Conservation (phyloP, 2,888 invertebrate genomes). For the Amphipoea oculea region DNA sequence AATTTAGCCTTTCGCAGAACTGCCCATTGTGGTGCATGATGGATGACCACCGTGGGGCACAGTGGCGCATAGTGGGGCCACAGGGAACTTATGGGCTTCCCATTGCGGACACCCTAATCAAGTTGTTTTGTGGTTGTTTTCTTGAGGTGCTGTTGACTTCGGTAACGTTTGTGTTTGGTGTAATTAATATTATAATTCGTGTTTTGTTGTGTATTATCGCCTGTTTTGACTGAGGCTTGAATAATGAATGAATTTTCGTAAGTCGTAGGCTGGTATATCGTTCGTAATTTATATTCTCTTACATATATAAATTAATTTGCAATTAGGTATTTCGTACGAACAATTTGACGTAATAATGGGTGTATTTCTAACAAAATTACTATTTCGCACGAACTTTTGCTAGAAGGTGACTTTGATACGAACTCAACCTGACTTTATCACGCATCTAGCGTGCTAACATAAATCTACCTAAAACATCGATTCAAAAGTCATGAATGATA, state of each 20-base stretch:
- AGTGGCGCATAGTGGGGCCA: conserved; percentile 50
- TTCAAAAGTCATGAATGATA: not conserved
- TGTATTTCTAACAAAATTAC: not conserved
- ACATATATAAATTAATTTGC: not conserved
- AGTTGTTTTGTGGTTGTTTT: conserved; percentile 48
- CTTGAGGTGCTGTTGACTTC: conserved; percentile 24
- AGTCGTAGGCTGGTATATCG: not conserved
- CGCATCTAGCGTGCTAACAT: not conserved
- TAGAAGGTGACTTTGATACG: conserved; percentile 13
- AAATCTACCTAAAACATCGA: not conserved
- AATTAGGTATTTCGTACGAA: not conserved
- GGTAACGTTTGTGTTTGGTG: not conserved
- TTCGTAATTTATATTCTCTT: conserved; percentile 13
- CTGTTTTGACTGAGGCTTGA: conserved; percentile 2
- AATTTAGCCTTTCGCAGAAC: conserved; percentile 74
- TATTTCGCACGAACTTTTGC: conserved; percentile 17
- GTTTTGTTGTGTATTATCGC: conserved; percentile 9
- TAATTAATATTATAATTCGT: conserved; percentile 28
- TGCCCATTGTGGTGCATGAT: conserved; percentile 73
- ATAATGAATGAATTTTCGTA: not conserved
- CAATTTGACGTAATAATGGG: not conserved
- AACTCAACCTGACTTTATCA: not conserved
- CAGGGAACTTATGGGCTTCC: conserved; percentile 39
- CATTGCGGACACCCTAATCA: conserved; percentile 49
- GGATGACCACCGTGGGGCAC: conserved; percentile 64